Conservation (phyloP, 2,888 invertebrate species). For the Blomia tropicalis region DNA sequence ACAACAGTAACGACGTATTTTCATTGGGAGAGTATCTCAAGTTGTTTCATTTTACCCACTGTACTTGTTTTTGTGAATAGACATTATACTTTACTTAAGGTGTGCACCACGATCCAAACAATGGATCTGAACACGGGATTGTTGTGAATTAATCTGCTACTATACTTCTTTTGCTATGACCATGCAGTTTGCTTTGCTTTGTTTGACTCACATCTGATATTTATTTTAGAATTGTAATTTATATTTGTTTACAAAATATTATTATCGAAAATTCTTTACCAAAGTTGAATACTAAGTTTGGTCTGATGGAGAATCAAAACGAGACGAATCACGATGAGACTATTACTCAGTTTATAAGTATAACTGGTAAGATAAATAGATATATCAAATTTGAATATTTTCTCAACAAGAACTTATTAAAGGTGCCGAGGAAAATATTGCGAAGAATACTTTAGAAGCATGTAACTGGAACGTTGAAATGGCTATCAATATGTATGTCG, state of each 20-base stretch:
- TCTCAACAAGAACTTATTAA: neutral
- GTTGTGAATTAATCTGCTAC: no score
- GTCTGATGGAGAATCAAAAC: slow-evolving; percentile 11
- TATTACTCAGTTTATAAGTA: slow-evolving; percentile 7
- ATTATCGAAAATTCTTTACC: no score
- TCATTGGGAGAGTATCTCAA: no score
- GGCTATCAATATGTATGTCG: slow-evolving; percentile 41
- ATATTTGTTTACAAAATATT: no score
- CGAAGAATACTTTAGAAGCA: slow-evolving; percentile 36
- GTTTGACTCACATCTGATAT: neutral
- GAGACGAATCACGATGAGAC: neutral
- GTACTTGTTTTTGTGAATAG: no score
- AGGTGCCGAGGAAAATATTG: slow-evolving; percentile 34
- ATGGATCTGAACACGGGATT: no score
- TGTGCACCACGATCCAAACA: neutral
- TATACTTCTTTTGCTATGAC: neutral
- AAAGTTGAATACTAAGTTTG: no score
- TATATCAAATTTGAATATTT: neutral
- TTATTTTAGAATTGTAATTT: neutral
- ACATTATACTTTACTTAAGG: no score
- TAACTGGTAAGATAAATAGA: neutral
- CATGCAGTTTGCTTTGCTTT: neutral
- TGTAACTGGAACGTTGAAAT: slow-evolving; percentile 39
- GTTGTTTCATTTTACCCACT: no score
- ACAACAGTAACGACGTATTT: no score